Conservation (phyloP, 2,113 vertebrate species). For the Pelvicachromis taeniatus region DNA sequence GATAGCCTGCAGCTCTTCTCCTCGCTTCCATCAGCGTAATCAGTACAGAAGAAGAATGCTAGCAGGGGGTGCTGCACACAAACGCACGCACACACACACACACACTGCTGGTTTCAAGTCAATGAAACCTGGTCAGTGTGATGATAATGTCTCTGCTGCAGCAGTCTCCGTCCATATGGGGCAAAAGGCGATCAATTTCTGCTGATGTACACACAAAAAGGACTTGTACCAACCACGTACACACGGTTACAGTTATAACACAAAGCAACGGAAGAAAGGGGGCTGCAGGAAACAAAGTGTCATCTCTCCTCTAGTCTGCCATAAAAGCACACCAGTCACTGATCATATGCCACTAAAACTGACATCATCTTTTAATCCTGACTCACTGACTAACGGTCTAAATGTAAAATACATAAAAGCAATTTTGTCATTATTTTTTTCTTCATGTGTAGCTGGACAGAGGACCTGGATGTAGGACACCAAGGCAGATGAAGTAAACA, state of each 20-base stretch:
- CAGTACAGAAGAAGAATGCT: not conserved
- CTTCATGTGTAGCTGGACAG: not conserved
- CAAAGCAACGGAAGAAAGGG: not conserved
- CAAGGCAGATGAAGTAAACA: not conserved
- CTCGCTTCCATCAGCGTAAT: conserved; percentile 49
- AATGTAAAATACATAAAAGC: not conserved
- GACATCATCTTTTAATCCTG: not conserved
- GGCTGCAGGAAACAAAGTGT: conserved; percentile 34
- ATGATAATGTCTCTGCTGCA: not conserved
- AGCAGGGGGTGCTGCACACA: conserved; percentile 4
- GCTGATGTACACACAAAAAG: conserved; percentile 35
- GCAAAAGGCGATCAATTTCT: conserved; percentile 39
- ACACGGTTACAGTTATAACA: not conserved
- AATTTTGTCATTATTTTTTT: not conserved
- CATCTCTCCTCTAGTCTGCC: conserved; percentile 21
- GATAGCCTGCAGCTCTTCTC: conserved; percentile 32
- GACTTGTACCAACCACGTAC: not conserved
- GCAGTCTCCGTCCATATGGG: not conserved
- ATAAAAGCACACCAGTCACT: not conserved
- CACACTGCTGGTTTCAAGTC: conserved; percentile 15
- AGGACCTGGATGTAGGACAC: not conserved
- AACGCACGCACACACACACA: not conserved
- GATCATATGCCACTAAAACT: not conserved
- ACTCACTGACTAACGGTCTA: not conserved
- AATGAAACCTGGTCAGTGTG: conserved; percentile 11